These are phyloP conservation scores for Dipodomys stephensi DNA, from an alignment of 2,113 vertebrate genomes.

Conservation along the genomic window DNA sequence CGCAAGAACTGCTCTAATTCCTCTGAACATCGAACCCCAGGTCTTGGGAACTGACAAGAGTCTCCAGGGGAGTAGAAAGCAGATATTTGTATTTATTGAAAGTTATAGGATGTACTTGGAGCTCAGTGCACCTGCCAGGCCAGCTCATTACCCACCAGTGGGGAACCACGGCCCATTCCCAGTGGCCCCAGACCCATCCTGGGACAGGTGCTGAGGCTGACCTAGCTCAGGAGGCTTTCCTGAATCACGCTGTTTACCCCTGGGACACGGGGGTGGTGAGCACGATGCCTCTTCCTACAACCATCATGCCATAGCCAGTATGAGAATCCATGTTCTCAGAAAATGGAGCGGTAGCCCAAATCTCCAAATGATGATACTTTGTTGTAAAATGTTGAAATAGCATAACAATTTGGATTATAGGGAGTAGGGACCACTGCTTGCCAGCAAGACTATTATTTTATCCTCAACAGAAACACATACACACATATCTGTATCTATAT, in stretches of 20 bases:
- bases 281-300: neutral
- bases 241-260: neutral
- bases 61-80: neutral
- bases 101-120: neutral
- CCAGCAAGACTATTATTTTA: conserved; percentile 7
- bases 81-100: neutral
- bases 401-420: neutral
- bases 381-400: neutral
- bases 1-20: conserved; percentile 22
- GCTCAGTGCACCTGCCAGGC: neutral
- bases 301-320: neutral
- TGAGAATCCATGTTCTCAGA: neutral
- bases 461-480: conserved; percentile 3
- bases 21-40: conserved; percentile 8
- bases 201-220: accelerated
- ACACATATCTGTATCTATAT: too few relatives aligned
- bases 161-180: neutral
- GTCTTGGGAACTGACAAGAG: neutral
- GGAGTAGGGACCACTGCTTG: neutral
- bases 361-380: neutral
- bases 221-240: neutral
- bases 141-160: neutral
- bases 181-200: neutral
- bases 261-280: neutral
- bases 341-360: neutral